Evolutionary conservation across 2,888 invertebrate species (phyloP).

Genomic region (Teleogryllus oceanicus): DNA sequence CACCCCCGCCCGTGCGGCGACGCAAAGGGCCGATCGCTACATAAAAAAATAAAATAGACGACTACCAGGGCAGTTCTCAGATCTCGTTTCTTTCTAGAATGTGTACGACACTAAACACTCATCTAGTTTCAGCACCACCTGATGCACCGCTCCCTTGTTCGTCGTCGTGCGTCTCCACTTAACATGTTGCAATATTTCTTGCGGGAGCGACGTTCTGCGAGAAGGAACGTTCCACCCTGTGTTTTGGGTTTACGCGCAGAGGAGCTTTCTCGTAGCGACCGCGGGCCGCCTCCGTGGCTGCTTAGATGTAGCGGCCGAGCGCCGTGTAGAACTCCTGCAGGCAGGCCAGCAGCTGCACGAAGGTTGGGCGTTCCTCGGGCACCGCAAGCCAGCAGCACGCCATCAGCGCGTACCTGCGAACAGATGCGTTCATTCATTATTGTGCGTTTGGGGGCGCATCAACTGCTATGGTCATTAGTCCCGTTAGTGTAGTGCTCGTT

Average conservation of each 20-base stretch:
- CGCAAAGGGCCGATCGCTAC: background rate
- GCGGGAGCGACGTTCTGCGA: no score
- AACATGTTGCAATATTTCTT: no score
- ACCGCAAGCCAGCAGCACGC: conserved; percentile 70
- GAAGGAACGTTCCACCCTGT: no score
- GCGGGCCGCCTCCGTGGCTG: no score
- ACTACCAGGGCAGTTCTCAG: background rate
- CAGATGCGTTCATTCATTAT: background rate
- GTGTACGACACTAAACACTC: background rate
- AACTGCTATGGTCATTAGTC: no score
- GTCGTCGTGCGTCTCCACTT: no score
- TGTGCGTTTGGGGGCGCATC: no score
- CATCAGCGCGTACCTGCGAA: conserved; percentile 65
- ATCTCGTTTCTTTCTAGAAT: background rate
- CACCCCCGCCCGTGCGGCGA: no score
- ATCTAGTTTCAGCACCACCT: conserved; percentile 19
- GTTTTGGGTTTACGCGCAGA: no score
- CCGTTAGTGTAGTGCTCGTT: no score
- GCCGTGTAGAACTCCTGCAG: conserved; percentile 71
- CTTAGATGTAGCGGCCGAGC: conserved; percentile 63
- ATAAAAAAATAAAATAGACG: conserved; percentile 18
- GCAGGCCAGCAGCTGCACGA: conserved; percentile 66
- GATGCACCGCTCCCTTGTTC: no score
- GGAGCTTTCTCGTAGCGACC: no score
- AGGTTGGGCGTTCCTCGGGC: conserved; percentile 62